These are phyloP conservation scores for Monochamus saltuarius DNA, from an alignment of 1,140 invertebrate species.

Conservation along the genomic window DNA sequence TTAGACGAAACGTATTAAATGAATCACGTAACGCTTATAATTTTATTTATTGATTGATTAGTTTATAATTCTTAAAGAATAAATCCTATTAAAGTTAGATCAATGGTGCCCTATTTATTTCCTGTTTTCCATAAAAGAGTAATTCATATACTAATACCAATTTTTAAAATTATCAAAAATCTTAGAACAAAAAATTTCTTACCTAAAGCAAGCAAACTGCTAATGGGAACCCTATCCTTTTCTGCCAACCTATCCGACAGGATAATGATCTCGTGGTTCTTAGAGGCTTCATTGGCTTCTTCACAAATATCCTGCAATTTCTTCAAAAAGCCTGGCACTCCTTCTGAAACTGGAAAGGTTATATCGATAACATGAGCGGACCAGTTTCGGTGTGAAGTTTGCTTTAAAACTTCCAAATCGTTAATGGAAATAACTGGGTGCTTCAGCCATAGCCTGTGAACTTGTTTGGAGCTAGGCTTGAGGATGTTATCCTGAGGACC, in stretches of 20 bases:
- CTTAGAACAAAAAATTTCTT: too few species aligned
- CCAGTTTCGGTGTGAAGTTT: conserved; percentile 87
- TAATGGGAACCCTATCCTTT: conserved; percentile 72
- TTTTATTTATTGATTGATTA: too few species aligned
- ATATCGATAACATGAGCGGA: conserved; percentile 89
- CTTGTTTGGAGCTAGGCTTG: conserved; percentile 85
- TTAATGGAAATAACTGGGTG: conserved; percentile 92
- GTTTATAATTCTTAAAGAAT: too few species aligned
- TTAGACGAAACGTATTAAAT: too few species aligned
- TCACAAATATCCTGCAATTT: conserved; percentile 79
- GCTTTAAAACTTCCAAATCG: conserved; percentile 86
- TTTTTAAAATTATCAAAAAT: too few species aligned
- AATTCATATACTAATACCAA: too few species aligned
- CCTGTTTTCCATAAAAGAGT: too few species aligned
- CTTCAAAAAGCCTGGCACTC: conserved; percentile 70
- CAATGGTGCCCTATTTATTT: too few species aligned
- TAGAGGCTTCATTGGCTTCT: conserved; percentile 81
- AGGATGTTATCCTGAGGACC: conserved; percentile 94
- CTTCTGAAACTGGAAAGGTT: conserved; percentile 75
- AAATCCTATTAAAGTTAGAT: too few species aligned
- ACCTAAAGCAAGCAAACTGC: conserved; percentile 83
- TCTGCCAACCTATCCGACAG: conserved; percentile 80
- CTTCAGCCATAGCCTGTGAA: conserved; percentile 88
- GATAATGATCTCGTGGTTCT: conserved; percentile 84
- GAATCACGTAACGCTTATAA: too few species aligned